Conservation (phyloP, 2,888 invertebrate species). For the Caenorhabditis sinica region DNA sequence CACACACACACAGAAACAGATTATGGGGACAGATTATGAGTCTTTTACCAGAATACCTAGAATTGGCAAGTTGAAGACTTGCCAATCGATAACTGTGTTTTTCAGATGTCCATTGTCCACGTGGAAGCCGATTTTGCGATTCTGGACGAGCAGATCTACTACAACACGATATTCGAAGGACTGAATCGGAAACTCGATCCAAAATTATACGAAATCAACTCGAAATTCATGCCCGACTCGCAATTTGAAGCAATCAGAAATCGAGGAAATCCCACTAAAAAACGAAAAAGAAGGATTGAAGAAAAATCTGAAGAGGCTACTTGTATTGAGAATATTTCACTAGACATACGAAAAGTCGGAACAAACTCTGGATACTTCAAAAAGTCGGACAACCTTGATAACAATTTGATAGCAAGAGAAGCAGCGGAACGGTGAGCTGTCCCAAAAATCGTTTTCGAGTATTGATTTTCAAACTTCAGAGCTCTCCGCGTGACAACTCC, state of each 20-base stretch:
- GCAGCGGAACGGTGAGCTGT: slow-evolving; percentile 42
- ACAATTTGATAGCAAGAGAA: slow-evolving; percentile 63
- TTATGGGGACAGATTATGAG: background rate
- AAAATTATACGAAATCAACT: slow-evolving; percentile 70
- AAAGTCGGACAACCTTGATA: slow-evolving; percentile 45
- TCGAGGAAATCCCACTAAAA: slow-evolving; percentile 23
- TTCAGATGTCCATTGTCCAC: slow-evolving; percentile 57
- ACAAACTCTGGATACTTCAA: slow-evolving; percentile 14
- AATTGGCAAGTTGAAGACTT: too few relatives aligned
- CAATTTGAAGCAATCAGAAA: slow-evolving; percentile 68
- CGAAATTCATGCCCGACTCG: slow-evolving; percentile 73
- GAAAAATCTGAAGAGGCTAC: slow-evolving; percentile 14
- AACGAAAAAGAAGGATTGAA: slow-evolving; percentile 19
- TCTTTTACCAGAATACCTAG: too few relatives aligned
- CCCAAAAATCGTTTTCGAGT: background rate
- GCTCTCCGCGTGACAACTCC: background rate
- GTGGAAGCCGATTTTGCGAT: slow-evolving; percentile 57
- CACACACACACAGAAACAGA: background rate
- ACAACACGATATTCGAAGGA: slow-evolving; percentile 34
- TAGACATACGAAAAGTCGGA: slow-evolving; percentile 18
- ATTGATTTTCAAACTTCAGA: slow-evolving; percentile 19
- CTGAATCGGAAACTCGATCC: slow-evolving; percentile 49
- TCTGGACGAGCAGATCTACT: slow-evolving; percentile 66
- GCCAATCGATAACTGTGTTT: too few relatives aligned
- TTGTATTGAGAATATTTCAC: slow-evolving; percentile 9